A percentile compares a stretch with the other conserved stretches of the same genome.
phyloP scores from a whole-genome alignment of 2,888 invertebrate species.

The Anodontia alba region DNA sequence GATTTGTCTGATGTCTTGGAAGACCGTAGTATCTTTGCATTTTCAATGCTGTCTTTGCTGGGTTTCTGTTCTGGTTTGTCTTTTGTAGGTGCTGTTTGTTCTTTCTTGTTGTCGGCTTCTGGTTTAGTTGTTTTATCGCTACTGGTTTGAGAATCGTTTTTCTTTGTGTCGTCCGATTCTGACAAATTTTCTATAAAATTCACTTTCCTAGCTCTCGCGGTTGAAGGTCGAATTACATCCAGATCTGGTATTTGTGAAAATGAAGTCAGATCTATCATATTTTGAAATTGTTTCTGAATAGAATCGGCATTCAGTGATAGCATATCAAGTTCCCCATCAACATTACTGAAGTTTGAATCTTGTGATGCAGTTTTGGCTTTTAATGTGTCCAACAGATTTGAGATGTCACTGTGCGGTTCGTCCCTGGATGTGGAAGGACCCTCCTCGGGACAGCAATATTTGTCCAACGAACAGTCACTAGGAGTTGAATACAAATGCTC shows the following conservation, averaged over 20 bases:
- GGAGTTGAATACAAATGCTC: conserved; percentile 49
- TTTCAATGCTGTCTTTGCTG: neutral
- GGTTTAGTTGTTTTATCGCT: too few species aligned
- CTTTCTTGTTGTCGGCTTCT: neutral
- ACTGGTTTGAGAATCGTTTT: neutral
- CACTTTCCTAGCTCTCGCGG: conserved; percentile 9
- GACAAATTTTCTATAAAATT: conserved; percentile 24
- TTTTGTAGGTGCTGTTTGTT: neutral
- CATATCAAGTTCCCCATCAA: conserved; percentile 30
- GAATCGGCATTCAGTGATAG: conserved; percentile 61
- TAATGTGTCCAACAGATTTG: neutral
- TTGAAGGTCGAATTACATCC: neutral
- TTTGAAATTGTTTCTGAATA: conserved; percentile 69
- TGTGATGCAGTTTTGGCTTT: neutral
- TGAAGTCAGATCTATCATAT: conserved; percentile 66
- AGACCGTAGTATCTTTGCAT: neutral
- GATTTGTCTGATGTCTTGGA: conserved; percentile 1
- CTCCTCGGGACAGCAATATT: neutral
- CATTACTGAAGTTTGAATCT: neutral
- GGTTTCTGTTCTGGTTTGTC: neutral
- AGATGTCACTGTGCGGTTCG: neutral
- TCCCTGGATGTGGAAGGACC: neutral
- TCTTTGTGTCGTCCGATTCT: neutral
- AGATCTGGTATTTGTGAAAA: conserved; percentile 53
- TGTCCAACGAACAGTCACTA: neutral